Evolutionary conservation across 2,888 invertebrate species (phyloP).

Genomic region (Imbricaverruca yamaguchii): DNA sequence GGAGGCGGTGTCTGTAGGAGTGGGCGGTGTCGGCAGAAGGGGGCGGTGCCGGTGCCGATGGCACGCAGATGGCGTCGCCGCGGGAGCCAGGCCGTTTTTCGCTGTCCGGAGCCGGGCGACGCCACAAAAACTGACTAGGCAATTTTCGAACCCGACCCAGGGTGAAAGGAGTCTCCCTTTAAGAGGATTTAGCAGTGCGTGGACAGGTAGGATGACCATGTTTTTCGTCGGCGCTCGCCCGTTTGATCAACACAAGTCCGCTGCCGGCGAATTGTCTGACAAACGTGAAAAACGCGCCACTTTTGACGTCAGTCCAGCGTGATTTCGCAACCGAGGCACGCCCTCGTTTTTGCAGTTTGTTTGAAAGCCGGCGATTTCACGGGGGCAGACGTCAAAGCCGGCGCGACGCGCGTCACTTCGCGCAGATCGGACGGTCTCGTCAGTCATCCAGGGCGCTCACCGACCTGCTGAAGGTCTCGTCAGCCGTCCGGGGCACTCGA

Average conservation of each 20-base stretch:
- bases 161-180: conserved; percentile 12
- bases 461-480: no score
- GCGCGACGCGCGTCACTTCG: neutral
- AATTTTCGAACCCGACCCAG: neutral
- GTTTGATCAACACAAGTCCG: conserved; percentile 1
- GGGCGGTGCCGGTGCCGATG: neutral
- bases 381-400: neutral
- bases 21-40: neutral
- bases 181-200: conserved; percentile 15
- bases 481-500: no score
- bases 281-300: neutral
- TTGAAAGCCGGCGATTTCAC: conserved; percentile 15
- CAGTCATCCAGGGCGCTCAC: no score
- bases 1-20: no score
- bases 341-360: neutral
- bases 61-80: neutral
- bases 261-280: neutral
- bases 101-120: neutral
- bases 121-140: conserved; percentile 8
- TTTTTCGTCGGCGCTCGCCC: neutral
- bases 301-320: neutral
- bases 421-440: neutral
- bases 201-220: conserved; percentile 6
- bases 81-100: neutral
- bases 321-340: neutral